Evolutionary conservation across 1,140 invertebrate species (phyloP).

Genomic region (Macrostomum lignano): DNA sequence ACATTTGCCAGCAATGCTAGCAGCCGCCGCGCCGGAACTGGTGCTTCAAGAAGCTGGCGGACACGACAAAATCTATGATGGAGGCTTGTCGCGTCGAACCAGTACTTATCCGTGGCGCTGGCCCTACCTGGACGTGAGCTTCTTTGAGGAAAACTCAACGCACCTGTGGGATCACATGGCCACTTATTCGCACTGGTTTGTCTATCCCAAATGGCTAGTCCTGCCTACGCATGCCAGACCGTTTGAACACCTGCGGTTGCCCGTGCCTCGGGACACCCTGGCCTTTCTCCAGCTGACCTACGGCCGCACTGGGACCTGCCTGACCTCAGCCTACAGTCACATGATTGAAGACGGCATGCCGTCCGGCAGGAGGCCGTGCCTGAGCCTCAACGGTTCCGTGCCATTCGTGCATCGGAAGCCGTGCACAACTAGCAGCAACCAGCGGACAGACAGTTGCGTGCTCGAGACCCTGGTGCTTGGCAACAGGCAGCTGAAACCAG

Average conservation of each 20-base stretch:
- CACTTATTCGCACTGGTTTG: neutral
- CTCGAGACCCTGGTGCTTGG: too few species aligned
- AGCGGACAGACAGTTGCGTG: too few species aligned
- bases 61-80: too few species aligned
- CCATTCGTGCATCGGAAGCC: too few species aligned
- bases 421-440: too few species aligned
- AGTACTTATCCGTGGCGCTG: neutral
- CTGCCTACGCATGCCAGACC: slow-evolving; percentile 3
- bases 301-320: neutral
- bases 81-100: too few species aligned
- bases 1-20: neutral
- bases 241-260: slow-evolving; percentile 4
- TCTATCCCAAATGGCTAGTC: slow-evolving; percentile 1
- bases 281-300: slow-evolving; percentile 5
- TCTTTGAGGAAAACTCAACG: neutral
- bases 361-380: neutral
- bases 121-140: slow-evolving; percentile 2
- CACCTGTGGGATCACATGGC: neutral
- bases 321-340: neutral
- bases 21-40: too few species aligned
- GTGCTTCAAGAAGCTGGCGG: too few species aligned
- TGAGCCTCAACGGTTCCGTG: neutral
- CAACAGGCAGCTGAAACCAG: too few species aligned
- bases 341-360: slow-evolving; percentile 3
- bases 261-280: slow-evolving; percentile 3